Evolutionary conservation across 2,797 vertebrate species (phyloP).

Genomic region (Scomberomorus guttatus): DNA sequence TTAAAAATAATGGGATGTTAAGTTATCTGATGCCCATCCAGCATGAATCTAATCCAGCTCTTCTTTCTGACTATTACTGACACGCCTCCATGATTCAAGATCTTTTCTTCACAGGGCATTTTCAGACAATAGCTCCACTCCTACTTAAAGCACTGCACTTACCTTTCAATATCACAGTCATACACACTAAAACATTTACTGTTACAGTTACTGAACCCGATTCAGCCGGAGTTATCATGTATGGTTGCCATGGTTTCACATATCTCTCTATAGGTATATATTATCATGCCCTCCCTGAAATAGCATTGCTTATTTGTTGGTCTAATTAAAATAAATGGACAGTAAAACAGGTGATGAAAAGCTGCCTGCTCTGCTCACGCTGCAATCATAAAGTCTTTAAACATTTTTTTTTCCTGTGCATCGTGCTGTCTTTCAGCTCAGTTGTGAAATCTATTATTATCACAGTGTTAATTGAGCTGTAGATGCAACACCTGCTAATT

Average conservation of each 20-base stretch:
- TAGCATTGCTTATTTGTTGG: background rate
- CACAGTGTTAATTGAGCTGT: constrained; percentile 67
- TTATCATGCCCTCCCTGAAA: background rate
- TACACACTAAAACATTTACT: constrained; percentile 19
- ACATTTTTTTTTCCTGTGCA: constrained; percentile 33
- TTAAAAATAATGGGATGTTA: constrained; percentile 1
- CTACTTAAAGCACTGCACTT: background rate
- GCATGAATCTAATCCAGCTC: background rate
- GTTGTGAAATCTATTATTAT: constrained; percentile 78
- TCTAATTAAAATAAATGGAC: constrained; percentile 12
- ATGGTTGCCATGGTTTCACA: constrained; percentile 47
- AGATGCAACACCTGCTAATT: constrained; percentile 42
- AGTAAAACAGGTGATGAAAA: constrained; percentile 22
- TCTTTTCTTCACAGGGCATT: background rate
- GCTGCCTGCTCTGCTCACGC: constrained; percentile 11
- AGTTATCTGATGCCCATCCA: background rate
- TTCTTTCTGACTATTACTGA: background rate
- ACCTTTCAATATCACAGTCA: background rate
- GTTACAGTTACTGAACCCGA: constrained; percentile 7
- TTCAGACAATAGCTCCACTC: background rate
- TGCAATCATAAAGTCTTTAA: constrained; percentile 36
- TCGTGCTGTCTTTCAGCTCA: constrained; percentile 46
- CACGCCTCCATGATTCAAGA: too few species aligned
- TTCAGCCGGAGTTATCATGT: constrained; percentile 5
- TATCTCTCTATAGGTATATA: constrained; percentile 15